Evolutionary conservation across 2,888 invertebrate genomes (phyloP).

Genomic region (Nymphalis polychloros): DNA sequence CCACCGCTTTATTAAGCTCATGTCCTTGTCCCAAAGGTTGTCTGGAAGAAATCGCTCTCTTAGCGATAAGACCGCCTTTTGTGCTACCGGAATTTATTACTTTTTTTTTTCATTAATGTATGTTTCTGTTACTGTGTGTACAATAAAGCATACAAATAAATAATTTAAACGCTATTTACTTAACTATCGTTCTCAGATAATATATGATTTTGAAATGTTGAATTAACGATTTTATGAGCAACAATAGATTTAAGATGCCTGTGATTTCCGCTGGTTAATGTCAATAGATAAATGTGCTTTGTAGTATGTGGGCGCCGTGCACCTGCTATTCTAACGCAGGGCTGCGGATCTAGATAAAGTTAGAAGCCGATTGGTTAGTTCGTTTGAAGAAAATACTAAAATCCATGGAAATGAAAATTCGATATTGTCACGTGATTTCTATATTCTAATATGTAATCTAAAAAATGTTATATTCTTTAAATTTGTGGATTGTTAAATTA

Average conservation of each 20-base stretch:
- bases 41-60: too few relatives aligned
- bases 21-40: too few relatives aligned
- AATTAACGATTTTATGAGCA: conserved; percentile 34
- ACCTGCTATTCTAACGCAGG: conserved; percentile 57
- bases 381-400: not conserved
- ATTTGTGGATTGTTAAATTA: too few relatives aligned
- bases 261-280: conserved; percentile 57
- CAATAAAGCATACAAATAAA: too few relatives aligned
- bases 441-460: too few relatives aligned
- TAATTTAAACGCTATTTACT: conserved; percentile 7
- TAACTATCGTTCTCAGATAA: conserved; percentile 9
- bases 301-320: conserved; percentile 57
- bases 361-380: not conserved
- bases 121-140: too few relatives aligned
- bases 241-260: conserved; percentile 36
- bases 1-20: too few relatives aligned
- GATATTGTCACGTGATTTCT: too few relatives aligned
- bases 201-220: conserved; percentile 23
- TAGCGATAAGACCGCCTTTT: too few relatives aligned
- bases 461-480: too few relatives aligned
- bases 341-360: conserved; percentile 28
- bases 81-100: too few relatives aligned
- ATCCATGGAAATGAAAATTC: not conserved
- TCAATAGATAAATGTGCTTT: conserved; percentile 56
- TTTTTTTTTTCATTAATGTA: too few relatives aligned